Conservation (phyloP, 1,140 invertebrate genomes). For the Dendrolimus kikuchii region DNA sequence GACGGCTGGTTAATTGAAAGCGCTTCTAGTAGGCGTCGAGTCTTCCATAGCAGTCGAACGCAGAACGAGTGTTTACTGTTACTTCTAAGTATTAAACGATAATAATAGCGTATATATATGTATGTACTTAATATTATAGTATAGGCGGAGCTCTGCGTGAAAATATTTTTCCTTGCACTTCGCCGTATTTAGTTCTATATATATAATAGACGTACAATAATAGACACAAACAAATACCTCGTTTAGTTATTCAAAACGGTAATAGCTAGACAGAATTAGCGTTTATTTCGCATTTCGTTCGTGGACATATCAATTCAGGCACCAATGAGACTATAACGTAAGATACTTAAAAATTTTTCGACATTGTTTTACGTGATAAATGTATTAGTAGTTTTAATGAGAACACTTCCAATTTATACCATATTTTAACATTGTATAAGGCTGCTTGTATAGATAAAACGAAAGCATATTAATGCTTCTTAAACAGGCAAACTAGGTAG, state of each 20-base stretch:
- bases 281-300: conserved; percentile 66
- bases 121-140: conserved; percentile 32
- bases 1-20: conserved; percentile 61
- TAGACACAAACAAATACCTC: conserved; percentile 69
- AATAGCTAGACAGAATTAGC: conserved; percentile 58
- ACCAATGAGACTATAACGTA: conserved; percentile 66
- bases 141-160: conserved; percentile 41
- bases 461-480: too few species aligned
- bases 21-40: conserved; percentile 68
- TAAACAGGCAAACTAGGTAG: too few species aligned
- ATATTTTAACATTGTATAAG: too few species aligned
- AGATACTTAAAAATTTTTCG: conserved; percentile 56
- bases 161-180: conserved; percentile 34
- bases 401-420: neutral
- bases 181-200: conserved; percentile 46
- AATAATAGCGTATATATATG: conserved; percentile 62
- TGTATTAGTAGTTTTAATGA: conserved; percentile 17
- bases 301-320: conserved; percentile 69
- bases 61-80: conserved; percentile 53
- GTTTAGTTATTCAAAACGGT: conserved; percentile 61
- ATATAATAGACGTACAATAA: conserved; percentile 17
- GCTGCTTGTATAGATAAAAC: too few species aligned
- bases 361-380: conserved; percentile 43
- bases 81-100: conserved; percentile 69
- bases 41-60: conserved; percentile 69